Evolutionary conservation across 2,888 invertebrate species (phyloP).

Genomic region (Megalurothrips usitatus): DNA sequence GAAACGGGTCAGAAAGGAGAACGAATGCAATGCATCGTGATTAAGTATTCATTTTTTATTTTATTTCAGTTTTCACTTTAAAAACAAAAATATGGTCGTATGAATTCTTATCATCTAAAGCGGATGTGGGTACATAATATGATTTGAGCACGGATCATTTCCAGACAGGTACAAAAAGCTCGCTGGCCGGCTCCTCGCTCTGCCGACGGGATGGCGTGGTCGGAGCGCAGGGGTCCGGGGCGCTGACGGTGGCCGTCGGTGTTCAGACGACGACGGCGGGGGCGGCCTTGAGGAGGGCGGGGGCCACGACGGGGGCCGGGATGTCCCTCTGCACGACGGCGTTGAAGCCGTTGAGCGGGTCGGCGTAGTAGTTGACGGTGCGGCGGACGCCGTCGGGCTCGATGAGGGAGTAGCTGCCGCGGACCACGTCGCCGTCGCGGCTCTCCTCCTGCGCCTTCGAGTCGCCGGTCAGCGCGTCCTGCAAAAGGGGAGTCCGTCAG

Average conservation of each 20-base stretch:
- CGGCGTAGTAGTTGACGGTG: slow-evolving; percentile 45
- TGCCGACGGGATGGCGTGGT: neutral
- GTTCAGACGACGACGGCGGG: slow-evolving; percentile 35
- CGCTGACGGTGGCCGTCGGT: neutral
- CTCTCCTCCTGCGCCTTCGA: slow-evolving; percentile 42
- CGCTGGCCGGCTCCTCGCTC: neutral
- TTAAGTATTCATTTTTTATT: too few species aligned
- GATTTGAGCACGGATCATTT: slow-evolving; percentile 27
- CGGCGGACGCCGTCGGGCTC: slow-evolving; percentile 43
- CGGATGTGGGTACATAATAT: neutral
- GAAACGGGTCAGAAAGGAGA: too few species aligned
- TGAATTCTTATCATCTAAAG: neutral
- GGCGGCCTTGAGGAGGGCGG: slow-evolving; percentile 33
- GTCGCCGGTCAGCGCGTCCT: slow-evolving; percentile 42
- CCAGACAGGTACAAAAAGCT: slow-evolving; percentile 5
- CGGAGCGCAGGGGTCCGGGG: neutral
- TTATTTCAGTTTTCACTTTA: neutral
- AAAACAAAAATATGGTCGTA: neutral
- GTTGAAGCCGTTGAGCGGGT: slow-evolving; percentile 45
- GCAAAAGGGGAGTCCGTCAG: slow-evolving; percentile 33
- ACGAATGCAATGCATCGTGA: too few species aligned
- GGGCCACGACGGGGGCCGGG: slow-evolving; percentile 37
- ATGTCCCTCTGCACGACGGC: slow-evolving; percentile 42
- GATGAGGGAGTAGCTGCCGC: slow-evolving; percentile 43
- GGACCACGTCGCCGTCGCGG: slow-evolving; percentile 43